phyloP scores from a whole-genome alignment of 2,888 invertebrate species.

The Cerceris rybyensis region DNA sequence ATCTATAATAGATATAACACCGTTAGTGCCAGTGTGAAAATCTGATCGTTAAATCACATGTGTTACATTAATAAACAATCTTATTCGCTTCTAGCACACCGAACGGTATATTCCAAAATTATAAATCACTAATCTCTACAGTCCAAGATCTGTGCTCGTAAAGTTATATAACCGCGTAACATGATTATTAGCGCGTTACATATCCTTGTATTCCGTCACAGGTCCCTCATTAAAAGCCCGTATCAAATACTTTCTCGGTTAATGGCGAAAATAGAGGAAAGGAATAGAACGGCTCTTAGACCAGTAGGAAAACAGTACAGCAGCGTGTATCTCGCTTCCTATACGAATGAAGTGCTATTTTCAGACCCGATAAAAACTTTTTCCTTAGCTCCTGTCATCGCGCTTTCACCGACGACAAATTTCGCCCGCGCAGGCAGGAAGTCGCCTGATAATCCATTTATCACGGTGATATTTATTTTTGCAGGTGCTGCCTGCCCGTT shows the following conservation, averaged over 20 bases:
- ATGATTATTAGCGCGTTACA: background rate
- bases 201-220: conserved; percentile 24
- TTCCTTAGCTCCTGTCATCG: conserved; percentile 27
- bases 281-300: background rate
- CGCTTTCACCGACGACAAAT: conserved; percentile 41
- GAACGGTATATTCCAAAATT: no score
- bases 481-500: conserved; percentile 57
- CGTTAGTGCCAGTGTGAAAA: no score
- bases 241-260: conserved; percentile 41
- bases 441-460: conserved; percentile 67
- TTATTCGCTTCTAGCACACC: no score
- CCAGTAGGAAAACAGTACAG: background rate
- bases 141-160: no score
- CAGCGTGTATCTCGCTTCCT: conserved; percentile 11
- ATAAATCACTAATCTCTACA: no score
- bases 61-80: no score
- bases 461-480: conserved; percentile 67
- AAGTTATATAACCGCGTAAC: background rate
- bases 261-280: conserved; percentile 12
- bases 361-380: conserved; percentile 26
- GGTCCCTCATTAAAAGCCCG: conserved; percentile 5
- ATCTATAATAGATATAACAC: no score
- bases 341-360: conserved; percentile 20
- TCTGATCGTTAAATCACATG: no score
- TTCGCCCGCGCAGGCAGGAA: conserved; percentile 60